These are phyloP conservation scores for Danaus plexippus DNA, from an alignment of 1,140 invertebrate species.

Conservation along the genomic window DNA sequence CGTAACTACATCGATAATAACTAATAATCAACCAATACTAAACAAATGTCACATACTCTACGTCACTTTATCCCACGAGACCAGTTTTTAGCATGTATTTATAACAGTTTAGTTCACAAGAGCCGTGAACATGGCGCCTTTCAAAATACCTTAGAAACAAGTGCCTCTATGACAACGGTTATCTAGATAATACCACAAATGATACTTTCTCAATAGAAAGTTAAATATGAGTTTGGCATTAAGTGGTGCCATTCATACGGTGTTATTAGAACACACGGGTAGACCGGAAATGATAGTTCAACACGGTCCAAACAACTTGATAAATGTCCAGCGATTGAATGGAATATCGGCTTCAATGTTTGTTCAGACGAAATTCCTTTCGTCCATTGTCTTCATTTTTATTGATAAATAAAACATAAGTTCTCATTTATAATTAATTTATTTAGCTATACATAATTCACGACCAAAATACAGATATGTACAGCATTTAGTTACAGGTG, in stretches of 20 bases:
- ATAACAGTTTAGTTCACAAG: constrained; percentile 6
- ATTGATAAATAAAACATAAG: neutral
- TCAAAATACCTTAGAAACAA: constrained; percentile 21
- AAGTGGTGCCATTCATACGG: constrained; percentile 35
- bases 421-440: neutral
- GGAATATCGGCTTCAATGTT: constrained; percentile 33
- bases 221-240: constrained; percentile 45
- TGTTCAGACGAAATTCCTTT: constrained; percentile 43
- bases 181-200: constrained; percentile 34
- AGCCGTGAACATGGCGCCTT: constrained; percentile 16
- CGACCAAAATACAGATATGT: neutral
- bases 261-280: constrained; percentile 44
- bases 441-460: constrained; percentile 1
- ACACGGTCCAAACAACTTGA: constrained; percentile 39
- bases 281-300: constrained; percentile 47
- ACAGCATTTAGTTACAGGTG: constrained; percentile 38
- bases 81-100: neutral
- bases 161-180: constrained; percentile 38
- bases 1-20: too few relatives aligned
- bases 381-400: constrained; percentile 38
- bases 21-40: too few relatives aligned
- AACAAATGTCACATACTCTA: too few relatives aligned
- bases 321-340: constrained; percentile 38
- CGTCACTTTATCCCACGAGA: too few relatives aligned
- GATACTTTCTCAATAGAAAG: constrained; percentile 60